These are phyloP conservation scores for Zaprionus taronus DNA, from an alignment of 1,140 invertebrate genomes.

Conservation along the genomic window DNA sequence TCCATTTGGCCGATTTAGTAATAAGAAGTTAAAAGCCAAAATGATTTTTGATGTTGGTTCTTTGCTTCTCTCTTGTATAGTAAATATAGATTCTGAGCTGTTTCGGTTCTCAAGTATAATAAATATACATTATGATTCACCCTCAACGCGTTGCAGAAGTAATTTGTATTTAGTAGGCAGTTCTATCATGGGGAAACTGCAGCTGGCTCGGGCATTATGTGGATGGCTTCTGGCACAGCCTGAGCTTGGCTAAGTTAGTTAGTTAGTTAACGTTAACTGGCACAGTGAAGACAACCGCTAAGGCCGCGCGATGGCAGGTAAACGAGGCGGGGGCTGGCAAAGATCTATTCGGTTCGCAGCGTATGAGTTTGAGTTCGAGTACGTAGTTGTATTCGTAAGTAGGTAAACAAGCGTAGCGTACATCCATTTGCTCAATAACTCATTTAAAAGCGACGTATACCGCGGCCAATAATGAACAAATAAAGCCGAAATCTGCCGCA, in stretches of 20 bases:
- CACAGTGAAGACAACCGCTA: conserved; percentile 45
- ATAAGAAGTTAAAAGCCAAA: conserved; percentile 57
- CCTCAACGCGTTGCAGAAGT: background rate
- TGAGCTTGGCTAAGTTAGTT: conserved; percentile 25
- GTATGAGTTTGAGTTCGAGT: background rate
- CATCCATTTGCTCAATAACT: conserved; percentile 77
- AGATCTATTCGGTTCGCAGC: conserved; percentile 19
- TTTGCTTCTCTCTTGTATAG: background rate
- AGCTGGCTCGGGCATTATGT: conserved; percentile 7
- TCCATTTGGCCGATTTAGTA: conserved; percentile 22
- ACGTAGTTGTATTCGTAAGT: conserved; percentile 50
- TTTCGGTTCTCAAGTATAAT: background rate
- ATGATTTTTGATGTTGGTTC: conserved; percentile 34
- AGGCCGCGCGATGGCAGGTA: conserved; percentile 44
- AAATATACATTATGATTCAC: background rate
- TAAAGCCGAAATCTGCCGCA: conserved; percentile 77
- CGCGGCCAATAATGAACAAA: conserved; percentile 75
- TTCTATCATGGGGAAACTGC: background rate
- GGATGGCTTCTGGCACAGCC: conserved; percentile 32
- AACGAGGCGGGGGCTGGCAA: conserved; percentile 23
- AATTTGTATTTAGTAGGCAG: conserved; percentile 1
- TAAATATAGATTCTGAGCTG: background rate
- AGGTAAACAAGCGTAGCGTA: conserved; percentile 67
- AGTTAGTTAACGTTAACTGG: conserved; percentile 48
- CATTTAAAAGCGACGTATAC: conserved; percentile 77